Evolutionary conservation across 2,113 vertebrate species (phyloP).

Genomic region (Xenopus laevis): DNA sequence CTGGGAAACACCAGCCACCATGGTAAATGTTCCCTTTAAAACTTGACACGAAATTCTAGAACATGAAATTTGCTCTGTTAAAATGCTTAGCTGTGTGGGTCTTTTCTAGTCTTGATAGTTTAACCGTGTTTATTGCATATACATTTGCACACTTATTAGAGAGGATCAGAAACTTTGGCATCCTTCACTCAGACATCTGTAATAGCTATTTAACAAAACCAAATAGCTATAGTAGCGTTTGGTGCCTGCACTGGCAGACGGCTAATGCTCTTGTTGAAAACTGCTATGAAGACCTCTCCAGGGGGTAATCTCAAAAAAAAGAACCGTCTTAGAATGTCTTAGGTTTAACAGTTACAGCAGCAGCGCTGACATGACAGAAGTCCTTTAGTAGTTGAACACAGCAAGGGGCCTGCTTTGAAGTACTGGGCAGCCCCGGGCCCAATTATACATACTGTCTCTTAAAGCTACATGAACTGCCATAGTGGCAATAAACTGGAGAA

Average conservation of each 20-base stretch:
- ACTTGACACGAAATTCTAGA: neutral
- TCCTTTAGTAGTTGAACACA: constrained; percentile 27
- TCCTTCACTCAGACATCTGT: constrained; percentile 17
- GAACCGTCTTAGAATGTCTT: constrained; percentile 9
- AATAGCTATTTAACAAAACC: constrained; percentile 22
- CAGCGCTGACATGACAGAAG: constrained; percentile 16
- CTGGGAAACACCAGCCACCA: neutral
- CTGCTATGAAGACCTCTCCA: constrained; percentile 17
- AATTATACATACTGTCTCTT: constrained; percentile 21
- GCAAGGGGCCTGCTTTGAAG: constrained; percentile 29
- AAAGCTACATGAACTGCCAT: constrained; percentile 1
- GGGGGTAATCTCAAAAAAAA: constrained; percentile 27
- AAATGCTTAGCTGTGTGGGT: too few species aligned
- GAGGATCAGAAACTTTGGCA: constrained; percentile 21
- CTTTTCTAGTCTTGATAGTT: neutral
- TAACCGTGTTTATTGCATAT: constrained; percentile 1
- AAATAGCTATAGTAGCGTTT: constrained; percentile 1
- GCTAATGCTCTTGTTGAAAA: constrained; percentile 16
- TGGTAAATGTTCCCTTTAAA: neutral
- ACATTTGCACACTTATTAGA: neutral
- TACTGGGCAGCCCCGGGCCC: neutral
- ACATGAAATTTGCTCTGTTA: constrained; percentile 5
- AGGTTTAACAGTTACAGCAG: constrained; percentile 24
- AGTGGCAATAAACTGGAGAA: neutral
- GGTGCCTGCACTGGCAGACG: constrained; percentile 15